phyloP scores from a whole-genome alignment of 2,888 invertebrate genomes.

The Mamestra brassicae region DNA sequence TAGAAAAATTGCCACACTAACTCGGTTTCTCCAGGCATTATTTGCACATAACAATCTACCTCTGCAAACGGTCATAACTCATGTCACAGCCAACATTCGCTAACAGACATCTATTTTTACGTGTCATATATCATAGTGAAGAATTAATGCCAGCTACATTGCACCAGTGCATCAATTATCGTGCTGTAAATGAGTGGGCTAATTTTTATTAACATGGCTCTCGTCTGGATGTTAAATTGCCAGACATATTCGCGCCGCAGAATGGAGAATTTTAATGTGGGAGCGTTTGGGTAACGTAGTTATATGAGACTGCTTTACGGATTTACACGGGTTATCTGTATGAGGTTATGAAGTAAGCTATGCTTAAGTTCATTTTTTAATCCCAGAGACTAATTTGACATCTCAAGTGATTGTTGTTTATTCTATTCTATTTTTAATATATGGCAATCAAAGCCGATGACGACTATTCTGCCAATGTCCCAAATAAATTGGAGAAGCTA shows the following conservation, averaged over 20 bases:
- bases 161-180: slow-evolving; percentile 64
- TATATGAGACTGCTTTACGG: no score
- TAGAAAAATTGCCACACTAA: neutral
- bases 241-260: slow-evolving; percentile 44
- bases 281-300: neutral
- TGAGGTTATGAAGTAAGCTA: neutral
- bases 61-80: slow-evolving; percentile 35
- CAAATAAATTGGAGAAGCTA: no score
- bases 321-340: neutral
- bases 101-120: slow-evolving; percentile 65
- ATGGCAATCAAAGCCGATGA: no score
- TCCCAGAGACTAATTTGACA: no score
- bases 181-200: slow-evolving; percentile 51
- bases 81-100: slow-evolving; percentile 60
- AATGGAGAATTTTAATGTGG: slow-evolving; percentile 20
- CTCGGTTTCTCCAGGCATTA: neutral
- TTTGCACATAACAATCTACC: slow-evolving; percentile 17
- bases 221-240: slow-evolving; percentile 56
- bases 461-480: no score
- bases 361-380: no score
- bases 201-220: slow-evolving; percentile 60
- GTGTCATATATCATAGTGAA: slow-evolving; percentile 59
- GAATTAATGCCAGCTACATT: slow-evolving; percentile 58
- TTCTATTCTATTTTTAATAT: no score
- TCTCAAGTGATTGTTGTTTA: no score